A percentile compares a stretch with the other conserved stretches of the same genome.
These are phyloP conservation scores for Napeogenes inachia DNA, from an alignment of 2,888 invertebrate species.

Conservation along the genomic window DNA sequence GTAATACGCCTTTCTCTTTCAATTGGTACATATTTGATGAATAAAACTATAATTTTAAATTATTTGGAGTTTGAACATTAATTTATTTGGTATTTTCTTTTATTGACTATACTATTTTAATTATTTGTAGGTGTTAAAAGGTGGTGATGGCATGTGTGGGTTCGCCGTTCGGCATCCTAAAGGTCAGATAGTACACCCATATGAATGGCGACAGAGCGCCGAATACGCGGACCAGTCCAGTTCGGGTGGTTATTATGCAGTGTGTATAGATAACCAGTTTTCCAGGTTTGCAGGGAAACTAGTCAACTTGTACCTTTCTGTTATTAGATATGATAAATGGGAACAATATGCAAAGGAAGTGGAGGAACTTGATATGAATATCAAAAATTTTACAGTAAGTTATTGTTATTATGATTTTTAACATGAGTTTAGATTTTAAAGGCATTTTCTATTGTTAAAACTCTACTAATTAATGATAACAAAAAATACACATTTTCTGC, in stretches of 20 bases:
- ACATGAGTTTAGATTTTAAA: neutral
- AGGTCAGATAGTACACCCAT: slow-evolving; percentile 90
- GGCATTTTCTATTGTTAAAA: too few species aligned
- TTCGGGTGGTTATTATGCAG: slow-evolving; percentile 90
- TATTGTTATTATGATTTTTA: slow-evolving; percentile 8
- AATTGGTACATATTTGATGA: slow-evolving; percentile 13
- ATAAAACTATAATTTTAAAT: neutral
- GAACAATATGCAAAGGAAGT: slow-evolving; percentile 93
- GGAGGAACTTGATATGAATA: slow-evolving; percentile 90
- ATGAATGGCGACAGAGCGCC: slow-evolving; percentile 92
- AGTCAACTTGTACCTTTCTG: slow-evolving; percentile 92
- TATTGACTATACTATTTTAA: neutral
- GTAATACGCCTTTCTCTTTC: slow-evolving; percentile 67
- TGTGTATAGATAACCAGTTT: slow-evolving; percentile 95
- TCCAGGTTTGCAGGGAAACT: slow-evolving; percentile 93
- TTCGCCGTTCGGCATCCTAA: slow-evolving; percentile 92
- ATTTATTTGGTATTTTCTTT: slow-evolving; percentile 1
- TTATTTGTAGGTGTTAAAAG: slow-evolving; percentile 85
- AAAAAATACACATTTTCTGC: too few species aligned
- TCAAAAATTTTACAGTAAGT: slow-evolving; percentile 93
- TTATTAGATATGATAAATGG: slow-evolving; percentile 95
- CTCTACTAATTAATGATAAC: too few species aligned
- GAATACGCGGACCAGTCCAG: slow-evolving; percentile 92
- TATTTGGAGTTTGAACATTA: neutral
- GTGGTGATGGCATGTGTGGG: slow-evolving; percentile 96